These are phyloP conservation scores for Rhadina sibilatrix DNA, from an alignment of 2,113 vertebrate genomes.

Conservation along the genomic window DNA sequence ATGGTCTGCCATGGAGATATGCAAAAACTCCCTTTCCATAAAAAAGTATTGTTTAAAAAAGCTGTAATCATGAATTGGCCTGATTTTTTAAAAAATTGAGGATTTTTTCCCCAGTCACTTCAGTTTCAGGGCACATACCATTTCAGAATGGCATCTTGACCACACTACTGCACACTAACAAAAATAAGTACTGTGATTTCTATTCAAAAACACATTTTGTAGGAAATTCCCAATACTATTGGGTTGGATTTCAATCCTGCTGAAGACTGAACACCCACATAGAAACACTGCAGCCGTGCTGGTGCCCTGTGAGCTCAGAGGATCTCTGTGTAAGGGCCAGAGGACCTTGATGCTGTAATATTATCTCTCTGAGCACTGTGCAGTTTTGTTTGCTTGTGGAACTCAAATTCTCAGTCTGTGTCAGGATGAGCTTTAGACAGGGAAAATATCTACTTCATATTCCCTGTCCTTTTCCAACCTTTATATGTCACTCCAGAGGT, in stretches of 20 bases:
- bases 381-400: background rate
- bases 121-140: background rate
- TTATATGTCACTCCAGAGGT: background rate
- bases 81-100: background rate
- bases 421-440: background rate
- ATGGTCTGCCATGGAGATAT: background rate
- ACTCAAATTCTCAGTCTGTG: background rate
- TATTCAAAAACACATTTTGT: background rate
- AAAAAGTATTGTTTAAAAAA: background rate
- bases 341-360: background rate
- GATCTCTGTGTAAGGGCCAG: background rate
- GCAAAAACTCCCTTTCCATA: background rate
- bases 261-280: background rate
- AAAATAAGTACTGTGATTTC: background rate
- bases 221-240: background rate
- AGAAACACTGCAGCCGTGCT: rapidly evolving
- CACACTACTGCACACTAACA: background rate
- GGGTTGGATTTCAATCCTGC: background rate
- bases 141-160: background rate
- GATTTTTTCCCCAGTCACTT: background rate
- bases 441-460: background rate
- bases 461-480: background rate
- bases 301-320: background rate
- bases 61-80: background rate
- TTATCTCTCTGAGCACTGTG: background rate